Base-by-base conservation (phyloP, 2,888 invertebrate species). In the Amorpha juglandis region DNA sequence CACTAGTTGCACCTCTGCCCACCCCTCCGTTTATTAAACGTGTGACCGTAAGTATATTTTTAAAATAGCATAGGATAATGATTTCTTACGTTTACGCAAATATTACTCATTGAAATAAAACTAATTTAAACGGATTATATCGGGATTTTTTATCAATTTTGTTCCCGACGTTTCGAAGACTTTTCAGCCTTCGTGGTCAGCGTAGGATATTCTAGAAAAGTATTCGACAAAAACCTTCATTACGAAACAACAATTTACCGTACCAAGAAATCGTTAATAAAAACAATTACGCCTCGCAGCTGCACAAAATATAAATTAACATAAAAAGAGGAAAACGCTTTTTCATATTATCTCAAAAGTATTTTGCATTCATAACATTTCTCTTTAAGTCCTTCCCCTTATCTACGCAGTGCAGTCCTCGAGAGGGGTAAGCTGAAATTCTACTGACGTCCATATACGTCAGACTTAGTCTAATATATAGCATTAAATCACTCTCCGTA, bases 391-490 rank as follows among this genome's bases (percentile, higher is more conserved):
- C 58, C 35, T 16, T n/a, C 33, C 12, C 14, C 6, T 53, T 58
- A 58, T 58, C 58, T 6, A 19, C 19, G 42, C 19, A 42, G 58
- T 38, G 58, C 58, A 58, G 58, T 58, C 58, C 11, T 42, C n/a
- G n/a, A 8, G 38, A 16, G 55, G 38, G 53, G 14, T 27, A 27
- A 27, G 35, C 55, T 19, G 12, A 42, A 35, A 42, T 12, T 58
- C 58, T 42, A 45, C 12, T 53, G 53, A 27, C 12, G 19, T 48
- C 55, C 35, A 16, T 52, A 27, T 52, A 38, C 38, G 58, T 58
- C 58, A 58, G 42, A 38, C 19, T 58, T 58, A 58, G 38, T 58
- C 38, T 58, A 42, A 58, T 58, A 58, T 58, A 42, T 58, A 19
- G 42, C 38, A 38, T 19, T 42, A 58, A 66, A 51, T 58, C 1